These are phyloP conservation scores for Melieria crassipennis DNA, from an alignment of 2,888 invertebrate species.

Conservation along the genomic window DNA sequence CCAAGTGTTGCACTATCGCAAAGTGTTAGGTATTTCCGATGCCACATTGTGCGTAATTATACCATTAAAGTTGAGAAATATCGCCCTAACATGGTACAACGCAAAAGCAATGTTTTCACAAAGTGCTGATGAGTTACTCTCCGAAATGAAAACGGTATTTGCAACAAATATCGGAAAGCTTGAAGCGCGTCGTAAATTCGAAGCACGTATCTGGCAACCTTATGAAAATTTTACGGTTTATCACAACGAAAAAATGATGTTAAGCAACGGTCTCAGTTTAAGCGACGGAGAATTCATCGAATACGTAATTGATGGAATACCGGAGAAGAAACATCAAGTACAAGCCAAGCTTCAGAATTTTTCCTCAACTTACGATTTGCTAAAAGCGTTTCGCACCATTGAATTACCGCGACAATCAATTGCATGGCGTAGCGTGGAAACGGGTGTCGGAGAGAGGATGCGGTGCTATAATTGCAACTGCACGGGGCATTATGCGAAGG, in stretches of 20 bases:
- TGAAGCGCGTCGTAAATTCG: slow-evolving; percentile 5
- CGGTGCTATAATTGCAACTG: not conserved
- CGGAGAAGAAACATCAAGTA: slow-evolving; percentile 23
- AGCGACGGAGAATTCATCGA: not conserved
- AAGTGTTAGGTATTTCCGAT: not conserved
- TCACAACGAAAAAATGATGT: not conserved
- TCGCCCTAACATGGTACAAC: not conserved
- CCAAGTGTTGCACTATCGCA: slow-evolving; percentile 11
- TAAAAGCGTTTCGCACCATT: slow-evolving; percentile 1
- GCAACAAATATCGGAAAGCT: slow-evolving; percentile 5
- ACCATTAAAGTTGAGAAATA: not conserved
- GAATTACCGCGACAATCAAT: not conserved
- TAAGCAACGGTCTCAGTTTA: not conserved
- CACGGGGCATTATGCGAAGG: not conserved
- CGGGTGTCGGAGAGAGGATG: not conserved
- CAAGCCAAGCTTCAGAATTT: slow-evolving; percentile 26
- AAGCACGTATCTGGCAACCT: not conserved
- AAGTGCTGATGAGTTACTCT: not conserved
- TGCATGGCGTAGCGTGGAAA: not conserved
- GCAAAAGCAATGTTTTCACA: not conserved
- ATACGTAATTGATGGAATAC: slow-evolving; percentile 6
- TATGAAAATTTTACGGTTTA: slow-evolving; percentile 7
- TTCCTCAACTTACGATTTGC: slow-evolving; percentile 8
- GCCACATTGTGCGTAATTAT: not conserved
- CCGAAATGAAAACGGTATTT: not conserved